phyloP scores from a whole-genome alignment of 2,113 vertebrate species.

The Menura novaehollandiae region DNA sequence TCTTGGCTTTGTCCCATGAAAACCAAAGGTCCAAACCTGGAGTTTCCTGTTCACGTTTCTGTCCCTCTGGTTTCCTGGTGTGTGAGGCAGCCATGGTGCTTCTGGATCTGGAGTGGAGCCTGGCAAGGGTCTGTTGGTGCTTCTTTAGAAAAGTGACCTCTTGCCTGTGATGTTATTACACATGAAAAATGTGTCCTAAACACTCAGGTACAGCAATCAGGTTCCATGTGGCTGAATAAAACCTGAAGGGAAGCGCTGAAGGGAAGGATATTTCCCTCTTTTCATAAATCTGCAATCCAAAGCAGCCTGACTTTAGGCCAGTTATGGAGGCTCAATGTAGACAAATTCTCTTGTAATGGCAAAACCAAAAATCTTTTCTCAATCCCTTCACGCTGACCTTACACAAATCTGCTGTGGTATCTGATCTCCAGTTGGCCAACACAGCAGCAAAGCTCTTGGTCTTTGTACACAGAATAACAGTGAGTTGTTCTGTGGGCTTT shows the following conservation, averaged over 20 bases:
- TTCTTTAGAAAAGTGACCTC: background rate
- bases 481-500: background rate
- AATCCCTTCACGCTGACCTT: background rate
- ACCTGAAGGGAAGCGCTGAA: background rate
- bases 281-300: background rate
- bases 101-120: background rate
- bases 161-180: background rate
- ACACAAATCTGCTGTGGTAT: background rate
- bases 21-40: background rate
- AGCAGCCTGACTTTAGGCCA: background rate
- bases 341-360: background rate
- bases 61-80: accelerated
- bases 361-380: background rate
- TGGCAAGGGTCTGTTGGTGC: accelerated
- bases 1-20: background rate
- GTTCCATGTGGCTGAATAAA: background rate
- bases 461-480: background rate
- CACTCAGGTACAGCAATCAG: accelerated
- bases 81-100: accelerated
- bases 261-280: background rate
- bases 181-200: background rate
- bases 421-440: background rate
- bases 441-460: background rate
- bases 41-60: accelerated
- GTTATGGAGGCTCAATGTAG: background rate